A percentile compares a stretch with the other conserved stretches of the same genome.
phyloP scores from a whole-genome alignment of 2,797 vertebrate genomes.

The Sebastes paucispinis region DNA sequence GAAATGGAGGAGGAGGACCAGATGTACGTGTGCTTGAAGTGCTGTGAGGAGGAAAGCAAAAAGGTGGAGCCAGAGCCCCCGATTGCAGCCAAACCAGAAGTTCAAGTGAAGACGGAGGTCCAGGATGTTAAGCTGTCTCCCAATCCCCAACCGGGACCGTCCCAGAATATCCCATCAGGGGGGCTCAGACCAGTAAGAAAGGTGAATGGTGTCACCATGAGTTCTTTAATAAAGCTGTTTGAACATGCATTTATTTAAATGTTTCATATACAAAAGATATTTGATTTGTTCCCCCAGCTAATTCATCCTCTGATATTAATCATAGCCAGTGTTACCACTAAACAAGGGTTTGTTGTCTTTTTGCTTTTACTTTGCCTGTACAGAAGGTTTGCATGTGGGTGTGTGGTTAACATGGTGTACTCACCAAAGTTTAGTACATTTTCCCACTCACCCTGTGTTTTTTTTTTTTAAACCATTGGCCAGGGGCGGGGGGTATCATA shows the following conservation, averaged over 20 bases:
- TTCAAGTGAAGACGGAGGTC: conserved; percentile 59
- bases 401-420: conserved; percentile 19
- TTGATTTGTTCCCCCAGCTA: conserved; percentile 60
- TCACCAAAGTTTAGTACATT: conserved; percentile 5
- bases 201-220: conserved; percentile 64
- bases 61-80: conserved; percentile 78
- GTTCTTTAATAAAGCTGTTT: neutral
- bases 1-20: conserved; percentile 98
- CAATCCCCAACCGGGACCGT: conserved; percentile 80
- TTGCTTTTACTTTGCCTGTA: conserved; percentile 51
- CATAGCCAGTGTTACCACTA: conserved; percentile 61
- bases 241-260: neutral
- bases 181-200: conserved; percentile 89
- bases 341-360: conserved; percentile 66
- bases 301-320: conserved; percentile 70
- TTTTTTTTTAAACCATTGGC: neutral
- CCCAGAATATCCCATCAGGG: conserved; percentile 74
- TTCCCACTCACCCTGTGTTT: conserved; percentile 2
- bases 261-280: conserved; percentile 12
- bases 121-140: conserved; percentile 79
- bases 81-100: conserved; percentile 62
- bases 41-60: conserved; percentile 93
- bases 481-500: neutral
- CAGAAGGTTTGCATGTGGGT: conserved; percentile 49
- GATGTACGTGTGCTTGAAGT: conserved; percentile 96